Evolutionary conservation across 1,140 invertebrate species (phyloP), one percentile per base, ranked within the genome.

Genomic region (Habropoda laboriosa): DNA sequence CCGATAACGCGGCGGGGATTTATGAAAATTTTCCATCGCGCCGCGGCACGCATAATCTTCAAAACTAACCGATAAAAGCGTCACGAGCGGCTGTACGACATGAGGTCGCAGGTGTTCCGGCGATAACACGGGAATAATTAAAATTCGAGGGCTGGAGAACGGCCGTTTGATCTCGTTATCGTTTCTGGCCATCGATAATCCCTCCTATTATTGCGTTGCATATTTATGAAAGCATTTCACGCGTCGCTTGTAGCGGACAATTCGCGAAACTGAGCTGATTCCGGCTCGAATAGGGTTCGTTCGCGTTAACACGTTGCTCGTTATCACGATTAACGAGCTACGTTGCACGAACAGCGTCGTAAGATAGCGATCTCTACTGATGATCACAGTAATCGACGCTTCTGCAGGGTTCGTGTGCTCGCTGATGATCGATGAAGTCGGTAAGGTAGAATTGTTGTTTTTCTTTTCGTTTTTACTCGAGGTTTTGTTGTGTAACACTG

Each of bases 261-360:
- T 45, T 21, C 40, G 18, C 10, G 45, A 58, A 58, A 58, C n/a
- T 1, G 24, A 13, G 24, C 24, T 0, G 3, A 0, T 27, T 5
- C 10, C 12, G 51, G 12, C 18, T 10, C 0, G 24, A 4, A 24
- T 32, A 21, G 5, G 7, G 3, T 2, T 5, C 21, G 47, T 53
- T 24, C 40, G 38, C 38, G 53, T 2, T n/a, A 45, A 13, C 27
- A 58, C 27, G 24, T 35, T 21, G 24, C 12, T 35, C 21, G 64
- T 72, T 72, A 58, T 58, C 70, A 32, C 27, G 57, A 72, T 72
- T 72, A 60, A 72, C 53, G 30, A 18, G 57, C 27, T 45, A 21
- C 24, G 8, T 35, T 72, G 53, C 32, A 18, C 6, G 21, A 21
- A 7, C 27, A 42, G 38, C 5, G 21, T 32, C 4, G 40, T 35